These are phyloP conservation scores for Geothlypis trichas DNA, from an alignment of 2,113 vertebrate species.

Conservation along the genomic window DNA sequence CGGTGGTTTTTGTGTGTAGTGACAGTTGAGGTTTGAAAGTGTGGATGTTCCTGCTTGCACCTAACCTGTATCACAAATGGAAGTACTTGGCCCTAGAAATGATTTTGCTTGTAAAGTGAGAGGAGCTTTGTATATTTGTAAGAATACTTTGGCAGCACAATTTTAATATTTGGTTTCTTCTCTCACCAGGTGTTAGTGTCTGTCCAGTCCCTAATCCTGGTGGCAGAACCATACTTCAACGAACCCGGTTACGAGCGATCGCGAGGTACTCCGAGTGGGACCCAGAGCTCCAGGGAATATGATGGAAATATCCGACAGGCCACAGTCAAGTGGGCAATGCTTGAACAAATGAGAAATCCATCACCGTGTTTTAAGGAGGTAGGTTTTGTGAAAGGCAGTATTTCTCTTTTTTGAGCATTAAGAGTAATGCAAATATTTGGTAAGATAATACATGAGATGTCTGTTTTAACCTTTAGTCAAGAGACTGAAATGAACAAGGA, in stretches of 20 bases:
- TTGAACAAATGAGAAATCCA: constrained; percentile 96
- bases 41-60: fast-evolving
- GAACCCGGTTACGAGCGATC: constrained; percentile 97
- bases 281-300: constrained; percentile 97
- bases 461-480: neutral
- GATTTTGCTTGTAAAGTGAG: neutral
- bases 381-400: neutral
- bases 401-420: neutral
- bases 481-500: neutral
- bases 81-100: neutral
- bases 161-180: neutral
- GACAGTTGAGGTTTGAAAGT: neutral
- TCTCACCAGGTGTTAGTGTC: constrained; percentile 91
- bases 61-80: neutral
- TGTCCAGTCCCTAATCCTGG: constrained; percentile 96
- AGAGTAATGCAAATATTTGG: neutral
- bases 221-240: constrained; percentile 97
- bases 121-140: neutral
- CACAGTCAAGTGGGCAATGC: constrained; percentile 98
- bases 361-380: constrained; percentile 99
- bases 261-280: constrained; percentile 93
- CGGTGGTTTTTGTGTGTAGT: fast-evolving
- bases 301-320: constrained; percentile 98
- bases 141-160: neutral
- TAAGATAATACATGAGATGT: neutral